A percentile compares a stretch with the other conserved stretches of the same genome.
Conservation (phyloP, 2,113 vertebrate genomes). For the Copsychus sechellarum region DNA sequence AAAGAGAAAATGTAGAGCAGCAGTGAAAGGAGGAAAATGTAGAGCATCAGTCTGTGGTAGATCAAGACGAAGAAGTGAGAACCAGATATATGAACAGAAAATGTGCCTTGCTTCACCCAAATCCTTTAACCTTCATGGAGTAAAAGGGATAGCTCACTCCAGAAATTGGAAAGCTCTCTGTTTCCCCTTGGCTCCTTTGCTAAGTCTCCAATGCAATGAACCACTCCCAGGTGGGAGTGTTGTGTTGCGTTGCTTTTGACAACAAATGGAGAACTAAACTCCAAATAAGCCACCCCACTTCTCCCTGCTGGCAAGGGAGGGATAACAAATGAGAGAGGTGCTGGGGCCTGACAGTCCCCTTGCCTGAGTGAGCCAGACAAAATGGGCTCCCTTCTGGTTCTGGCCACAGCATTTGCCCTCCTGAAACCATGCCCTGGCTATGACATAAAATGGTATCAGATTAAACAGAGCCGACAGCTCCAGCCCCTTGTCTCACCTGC, state of each 20-base stretch:
- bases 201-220: background rate
- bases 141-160: background rate
- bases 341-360: fast-evolving
- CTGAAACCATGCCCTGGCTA: background rate
- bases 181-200: background rate
- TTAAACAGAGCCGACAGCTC: background rate
- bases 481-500: background rate
- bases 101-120: background rate
- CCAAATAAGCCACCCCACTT: background rate
- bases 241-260: background rate
- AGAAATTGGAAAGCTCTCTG: background rate
- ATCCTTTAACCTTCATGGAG: background rate
- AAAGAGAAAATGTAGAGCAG: background rate
- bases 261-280: background rate
- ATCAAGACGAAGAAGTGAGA: background rate
- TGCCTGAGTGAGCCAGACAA: background rate
- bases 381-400: background rate
- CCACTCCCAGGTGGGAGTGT: background rate
- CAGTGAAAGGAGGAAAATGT: background rate
- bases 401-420: background rate
- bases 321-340: background rate
- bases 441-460: background rate
- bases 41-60: background rate
- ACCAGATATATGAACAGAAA: background rate
- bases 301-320: background rate